Percentiles rank a stretch among this genome's conserved stretches.
These are phyloP conservation scores for Zelostemma sp. DNA, from an alignment of 1,140 invertebrate species.

Conservation along the genomic window DNA sequence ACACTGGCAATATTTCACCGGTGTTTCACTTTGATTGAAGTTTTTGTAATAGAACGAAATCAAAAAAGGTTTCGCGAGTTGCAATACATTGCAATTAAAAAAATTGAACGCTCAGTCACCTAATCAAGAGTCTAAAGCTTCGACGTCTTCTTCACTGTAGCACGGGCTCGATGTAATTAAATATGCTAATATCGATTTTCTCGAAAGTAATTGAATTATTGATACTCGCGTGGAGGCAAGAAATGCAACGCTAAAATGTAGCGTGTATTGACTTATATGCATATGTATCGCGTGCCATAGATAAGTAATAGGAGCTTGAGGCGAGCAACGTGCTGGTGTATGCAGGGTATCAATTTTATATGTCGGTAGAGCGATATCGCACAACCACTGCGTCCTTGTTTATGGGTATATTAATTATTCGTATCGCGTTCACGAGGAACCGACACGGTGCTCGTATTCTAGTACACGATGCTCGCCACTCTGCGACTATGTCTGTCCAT, in stretches of 20 bases:
- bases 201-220: neutral
- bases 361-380: constrained; percentile 48
- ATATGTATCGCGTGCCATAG: constrained; percentile 34
- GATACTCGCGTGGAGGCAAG: no score
- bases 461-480: constrained; percentile 44
- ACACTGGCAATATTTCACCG: neutral
- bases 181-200: neutral
- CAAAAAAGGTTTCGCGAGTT: no score
- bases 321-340: constrained; percentile 36
- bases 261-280: constrained; percentile 5
- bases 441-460: constrained; percentile 37
- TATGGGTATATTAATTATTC: constrained; percentile 59
- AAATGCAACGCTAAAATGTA: neutral
- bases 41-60: no score
- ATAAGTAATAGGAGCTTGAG: constrained; percentile 39
- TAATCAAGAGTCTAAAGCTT: no score
- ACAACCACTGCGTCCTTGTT: constrained; percentile 47
- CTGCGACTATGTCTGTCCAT: constrained; percentile 42
- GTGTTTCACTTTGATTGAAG: no score
- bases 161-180: neutral
- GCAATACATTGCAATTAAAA: no score
- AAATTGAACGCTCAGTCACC: no score
- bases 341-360: constrained; percentile 55
- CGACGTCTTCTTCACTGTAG: no score
- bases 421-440: constrained; percentile 49